phyloP scores from a whole-genome alignment of 2,797 vertebrate species.

The Lerista edwardsae region DNA sequence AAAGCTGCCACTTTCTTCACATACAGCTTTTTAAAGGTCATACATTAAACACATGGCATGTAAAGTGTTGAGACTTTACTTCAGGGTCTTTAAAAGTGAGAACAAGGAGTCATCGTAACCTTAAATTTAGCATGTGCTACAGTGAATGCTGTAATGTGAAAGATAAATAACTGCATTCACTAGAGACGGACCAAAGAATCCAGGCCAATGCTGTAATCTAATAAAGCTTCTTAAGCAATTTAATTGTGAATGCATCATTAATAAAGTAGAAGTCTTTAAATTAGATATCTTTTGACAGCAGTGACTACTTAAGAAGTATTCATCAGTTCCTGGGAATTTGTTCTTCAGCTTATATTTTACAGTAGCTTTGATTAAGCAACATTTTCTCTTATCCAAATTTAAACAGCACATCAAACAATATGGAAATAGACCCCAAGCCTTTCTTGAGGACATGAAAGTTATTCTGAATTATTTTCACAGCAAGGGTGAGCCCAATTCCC shows the following conservation, averaged over 20 bases:
- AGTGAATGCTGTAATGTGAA: constrained; percentile 40
- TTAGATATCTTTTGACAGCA: constrained; percentile 53
- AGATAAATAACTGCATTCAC: constrained; percentile 59
- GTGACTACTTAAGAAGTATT: constrained; percentile 44
- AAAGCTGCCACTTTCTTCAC: neutral
- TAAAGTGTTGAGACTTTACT: neutral
- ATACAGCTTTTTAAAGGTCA: constrained; percentile 9
- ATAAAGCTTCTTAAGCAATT: constrained; percentile 67
- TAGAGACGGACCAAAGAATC: constrained; percentile 55
- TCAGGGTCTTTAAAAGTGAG: constrained; percentile 11
- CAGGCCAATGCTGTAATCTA: constrained; percentile 61
- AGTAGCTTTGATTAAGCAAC: constrained; percentile 74
- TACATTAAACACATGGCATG: neutral
- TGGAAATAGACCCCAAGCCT: constrained; percentile 79
- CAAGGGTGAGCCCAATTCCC: constrained; percentile 74
- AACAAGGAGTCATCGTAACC: constrained; percentile 20
- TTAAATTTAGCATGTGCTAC: constrained; percentile 39
- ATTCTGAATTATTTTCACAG: constrained; percentile 75
- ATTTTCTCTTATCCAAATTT: constrained; percentile 73
- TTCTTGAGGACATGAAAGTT: constrained; percentile 78
- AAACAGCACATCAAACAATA: constrained; percentile 78
- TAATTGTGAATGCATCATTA: constrained; percentile 67
- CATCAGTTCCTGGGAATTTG: constrained; percentile 59
- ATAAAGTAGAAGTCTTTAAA: constrained; percentile 57
- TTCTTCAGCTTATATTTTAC: constrained; percentile 58